These are phyloP conservation scores for Mongoloraphidia duomilia DNA, from an alignment of 2,888 invertebrate genomes.

Conservation along the genomic window DNA sequence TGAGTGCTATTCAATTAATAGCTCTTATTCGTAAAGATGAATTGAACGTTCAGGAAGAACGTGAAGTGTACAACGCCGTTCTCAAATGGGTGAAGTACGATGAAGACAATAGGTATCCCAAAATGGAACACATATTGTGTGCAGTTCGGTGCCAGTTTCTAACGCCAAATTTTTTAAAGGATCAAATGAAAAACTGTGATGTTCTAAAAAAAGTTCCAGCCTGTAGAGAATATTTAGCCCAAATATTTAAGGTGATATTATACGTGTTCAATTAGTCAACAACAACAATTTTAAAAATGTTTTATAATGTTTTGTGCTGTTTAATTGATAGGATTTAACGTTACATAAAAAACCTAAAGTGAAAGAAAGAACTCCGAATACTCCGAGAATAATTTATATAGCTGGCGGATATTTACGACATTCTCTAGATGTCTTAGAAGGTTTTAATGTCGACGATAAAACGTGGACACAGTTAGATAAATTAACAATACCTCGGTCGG, in stretches of 20 bases:
- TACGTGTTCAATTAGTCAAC: not conserved
- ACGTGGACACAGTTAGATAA: slow-evolving; percentile 71
- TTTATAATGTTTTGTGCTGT: slow-evolving; percentile 1
- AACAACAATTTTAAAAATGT: not conserved
- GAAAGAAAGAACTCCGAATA: slow-evolving; percentile 74
- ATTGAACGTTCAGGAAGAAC: slow-evolving; percentile 80
- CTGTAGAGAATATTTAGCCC: slow-evolving; percentile 76
- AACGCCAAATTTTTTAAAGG: slow-evolving; percentile 78
- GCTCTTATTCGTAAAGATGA: slow-evolving; percentile 77
- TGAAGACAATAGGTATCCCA: slow-evolving; percentile 65
- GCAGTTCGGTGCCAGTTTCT: slow-evolving; percentile 86
- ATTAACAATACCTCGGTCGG: slow-evolving; percentile 77
- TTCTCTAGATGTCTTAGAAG: slow-evolving; percentile 76
- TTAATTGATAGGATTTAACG: slow-evolving; percentile 54
- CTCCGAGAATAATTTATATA: slow-evolving; percentile 79
- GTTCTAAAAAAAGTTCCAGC: slow-evolving; percentile 77
- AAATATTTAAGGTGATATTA: slow-evolving; percentile 65
- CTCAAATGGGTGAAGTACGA: slow-evolving; percentile 85
- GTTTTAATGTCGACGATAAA: slow-evolving; percentile 74
- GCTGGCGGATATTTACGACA: slow-evolving; percentile 82
- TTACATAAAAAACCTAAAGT: slow-evolving; percentile 75
- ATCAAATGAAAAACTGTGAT: slow-evolving; percentile 83
- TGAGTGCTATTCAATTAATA: slow-evolving; percentile 67
- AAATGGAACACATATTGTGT: slow-evolving; percentile 76
- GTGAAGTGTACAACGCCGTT: slow-evolving; percentile 84